Base-by-base conservation (phyloP, 2,888 invertebrate genomes). In the Allacma fusca region DNA sequence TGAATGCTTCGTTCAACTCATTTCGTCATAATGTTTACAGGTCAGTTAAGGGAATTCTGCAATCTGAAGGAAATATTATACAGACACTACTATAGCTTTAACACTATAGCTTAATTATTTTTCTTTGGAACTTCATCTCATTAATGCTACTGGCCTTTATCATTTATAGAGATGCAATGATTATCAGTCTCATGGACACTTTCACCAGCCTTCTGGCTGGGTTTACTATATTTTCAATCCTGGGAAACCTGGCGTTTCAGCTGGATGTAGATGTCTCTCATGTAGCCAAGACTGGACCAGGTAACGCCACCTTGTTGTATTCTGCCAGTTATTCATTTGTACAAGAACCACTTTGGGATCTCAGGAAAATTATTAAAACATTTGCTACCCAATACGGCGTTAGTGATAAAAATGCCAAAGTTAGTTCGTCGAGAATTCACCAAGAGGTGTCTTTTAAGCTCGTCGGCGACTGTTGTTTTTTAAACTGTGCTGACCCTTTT, bases 161-260 rank as follows among this genome's bases (percentile, higher is more conserved):
- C n/a, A n/a, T n/a, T n/a, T 85, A 29, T 85, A 93, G 93, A 83
- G 94, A 94, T 85, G 91, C 93, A 0, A 89, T 93, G 74, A 65
- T 74, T 9, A 65, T 74, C 1, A 65, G 44, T 7, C 28, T 74
- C 19, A 86, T 94, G 85, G 95, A 95, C 85, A 94, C 94, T 0
- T 91, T 93, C 83, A 94, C 95, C 0, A 94, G 94, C 80, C 86
- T 95, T 43, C 87, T 95, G 43, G 94, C 94, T 0, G 94, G 94
- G 1, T 89, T 92, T 78, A 94, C 94, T 1, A 94, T 94, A 80
- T 83, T 83, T 70, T 93, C 83, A 1, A 81, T 83, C 68, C 88
- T 95, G 62, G 95, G 95, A 0, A 94, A 94, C 86, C 87, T 95
- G 84, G 93, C 94, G 0, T 24, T 75, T 26, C 91, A 92, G 85